These are phyloP conservation scores for Saccostrea cuccullata DNA, from an alignment of 1,140 invertebrate species.

Conservation along the genomic window DNA sequence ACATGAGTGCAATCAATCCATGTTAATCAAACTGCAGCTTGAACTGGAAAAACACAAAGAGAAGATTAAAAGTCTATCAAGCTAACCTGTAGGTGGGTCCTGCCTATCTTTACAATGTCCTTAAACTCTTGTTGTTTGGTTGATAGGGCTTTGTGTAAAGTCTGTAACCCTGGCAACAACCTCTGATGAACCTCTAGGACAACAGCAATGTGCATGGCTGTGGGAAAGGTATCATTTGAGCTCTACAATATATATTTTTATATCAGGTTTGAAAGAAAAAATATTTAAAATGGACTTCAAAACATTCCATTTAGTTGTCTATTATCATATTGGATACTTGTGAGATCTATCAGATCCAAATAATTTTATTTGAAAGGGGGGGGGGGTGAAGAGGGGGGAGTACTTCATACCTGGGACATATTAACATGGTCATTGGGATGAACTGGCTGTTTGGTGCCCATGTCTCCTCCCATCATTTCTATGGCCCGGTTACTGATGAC, in stretches of 20 bases:
- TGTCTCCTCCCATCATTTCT: slow-evolving; percentile 93
- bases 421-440: slow-evolving; percentile 99
- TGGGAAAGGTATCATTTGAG: slow-evolving; percentile 99
- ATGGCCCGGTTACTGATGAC: slow-evolving; percentile 93
- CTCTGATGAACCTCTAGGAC: slow-evolving; percentile 91
- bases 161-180: slow-evolving; percentile 89
- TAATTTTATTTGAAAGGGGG: no score
- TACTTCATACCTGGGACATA: slow-evolving; percentile 90
- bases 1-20: no score
- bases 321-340: no score
- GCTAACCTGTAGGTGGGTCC: slow-evolving; percentile 81
- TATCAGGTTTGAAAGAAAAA: no score
- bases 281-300: no score
- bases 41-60: no score
- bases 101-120: slow-evolving; percentile 96
- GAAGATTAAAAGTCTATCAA: no score
- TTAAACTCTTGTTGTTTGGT: slow-evolving; percentile 91
- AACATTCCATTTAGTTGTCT: no score
- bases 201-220: slow-evolving; percentile 99
- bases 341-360: no score
- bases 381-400: no score
- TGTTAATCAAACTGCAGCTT: no score
- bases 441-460: slow-evolving; percentile 95
- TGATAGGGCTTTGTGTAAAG: slow-evolving; percentile 87
- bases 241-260: slow-evolving; percentile 82